phyloP scores from a whole-genome alignment of 2,888 invertebrate genomes.

The Acleris sparsana region DNA sequence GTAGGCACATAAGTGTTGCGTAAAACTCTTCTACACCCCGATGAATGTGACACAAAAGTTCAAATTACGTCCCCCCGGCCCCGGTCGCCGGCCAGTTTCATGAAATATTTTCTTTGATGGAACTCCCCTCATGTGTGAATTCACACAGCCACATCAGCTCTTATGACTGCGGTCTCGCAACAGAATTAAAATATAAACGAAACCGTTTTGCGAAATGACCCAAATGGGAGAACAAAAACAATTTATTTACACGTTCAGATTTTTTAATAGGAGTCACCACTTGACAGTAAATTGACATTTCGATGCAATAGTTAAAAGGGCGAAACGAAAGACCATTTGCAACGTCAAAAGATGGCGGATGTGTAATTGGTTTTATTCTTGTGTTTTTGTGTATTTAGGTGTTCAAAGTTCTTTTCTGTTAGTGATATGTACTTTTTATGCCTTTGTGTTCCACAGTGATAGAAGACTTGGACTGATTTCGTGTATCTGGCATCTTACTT shows the following conservation, averaged over 20 bases:
- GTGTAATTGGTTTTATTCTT: no score
- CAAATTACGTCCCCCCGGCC: slow-evolving; percentile 28
- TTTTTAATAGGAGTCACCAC: no score
- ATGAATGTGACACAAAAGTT: slow-evolving; percentile 30
- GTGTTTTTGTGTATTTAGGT: no score
- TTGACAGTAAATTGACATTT: no score
- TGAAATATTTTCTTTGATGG: slow-evolving; percentile 37
- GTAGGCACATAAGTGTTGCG: slow-evolving; percentile 7
- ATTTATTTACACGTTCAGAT: background rate
- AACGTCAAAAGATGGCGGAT: no score
- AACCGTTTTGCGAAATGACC: slow-evolving; percentile 5
- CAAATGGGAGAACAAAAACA: slow-evolving; percentile 3
- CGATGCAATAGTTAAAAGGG: no score
- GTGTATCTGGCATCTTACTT: no score
- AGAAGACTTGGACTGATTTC: no score
- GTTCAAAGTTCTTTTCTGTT: no score
- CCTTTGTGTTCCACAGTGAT: no score
- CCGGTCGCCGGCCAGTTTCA: slow-evolving; percentile 30
- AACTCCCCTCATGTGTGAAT: slow-evolving; percentile 28
- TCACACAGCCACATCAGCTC: slow-evolving; percentile 26
- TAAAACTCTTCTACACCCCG: slow-evolving; percentile 23
- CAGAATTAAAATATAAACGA: slow-evolving; percentile 20
- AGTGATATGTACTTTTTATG: no score
- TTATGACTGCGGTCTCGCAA: slow-evolving; percentile 10
- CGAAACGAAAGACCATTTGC: no score